Evolutionary conservation across 23 tunicate species (phyloP), one percentile per base, ranked within the genome.

Genomic region (Trididemnum nubilum): DNA sequence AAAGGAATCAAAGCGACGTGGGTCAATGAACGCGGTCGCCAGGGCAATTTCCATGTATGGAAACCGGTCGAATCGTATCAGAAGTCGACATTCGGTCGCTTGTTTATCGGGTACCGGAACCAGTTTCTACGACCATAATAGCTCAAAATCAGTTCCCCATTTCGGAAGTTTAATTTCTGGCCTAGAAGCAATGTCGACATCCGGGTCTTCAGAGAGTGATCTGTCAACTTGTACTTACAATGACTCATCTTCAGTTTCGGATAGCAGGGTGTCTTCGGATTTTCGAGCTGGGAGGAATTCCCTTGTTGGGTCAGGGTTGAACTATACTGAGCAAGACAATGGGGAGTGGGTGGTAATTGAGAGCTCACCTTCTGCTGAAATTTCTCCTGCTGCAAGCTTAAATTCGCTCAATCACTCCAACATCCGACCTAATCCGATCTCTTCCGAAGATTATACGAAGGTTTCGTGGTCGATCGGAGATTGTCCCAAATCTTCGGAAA

Each of bases 1-100:
- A 38, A 52, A 85, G 3, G 78, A 80, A 26, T 86, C 82, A 18
- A 76, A 77, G 34, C 66, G 88, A 22, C 78, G 77, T 2, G 88
- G 88, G 1, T 85, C 82, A 33, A 85, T 85, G 88, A 80, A 85
- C 66, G 54, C 72, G 26, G 49, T 85, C 35, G 59, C 51, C 1
- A 51, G 77, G 28, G 88, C 88, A 0, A 50, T 76, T 15, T 67
- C 74, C 12, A 67, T 33, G 37, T 67, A 67, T 33, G 74, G 74
- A 5, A 2, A 12, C 26, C 74, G 74, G 12, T 33, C 3, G 12
- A 12, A 67, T n/a, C 12, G 22, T 4, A 15, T 32, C 22, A 2
- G 26, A 7, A 12, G 38, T 9, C 37, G 74, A 3, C 74, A 31
- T 33, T 67, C 74, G 7, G 74, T 67, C 22, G 7, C 38, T 7